These are phyloP conservation scores for Moxostoma hubbsi DNA, from an alignment of 2,797 vertebrate species.

Conservation along the genomic window DNA sequence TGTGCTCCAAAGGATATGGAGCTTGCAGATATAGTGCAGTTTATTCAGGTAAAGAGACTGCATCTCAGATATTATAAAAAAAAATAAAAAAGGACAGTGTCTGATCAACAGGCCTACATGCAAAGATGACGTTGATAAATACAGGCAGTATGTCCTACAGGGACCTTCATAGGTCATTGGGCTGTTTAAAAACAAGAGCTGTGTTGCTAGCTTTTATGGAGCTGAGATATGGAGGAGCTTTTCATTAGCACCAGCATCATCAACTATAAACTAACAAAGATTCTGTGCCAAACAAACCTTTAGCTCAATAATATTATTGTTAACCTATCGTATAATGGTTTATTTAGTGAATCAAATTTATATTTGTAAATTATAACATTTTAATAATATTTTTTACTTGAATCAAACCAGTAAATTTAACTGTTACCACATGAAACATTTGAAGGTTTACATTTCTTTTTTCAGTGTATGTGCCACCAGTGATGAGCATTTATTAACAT, in stretches of 20 bases:
- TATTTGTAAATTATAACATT: too few relatives aligned
- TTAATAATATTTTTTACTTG: too few relatives aligned
- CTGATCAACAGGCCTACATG: neutral
- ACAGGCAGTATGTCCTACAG: constrained; percentile 10
- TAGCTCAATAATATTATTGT: too few relatives aligned
- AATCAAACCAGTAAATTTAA: too few relatives aligned
- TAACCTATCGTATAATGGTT: too few relatives aligned
- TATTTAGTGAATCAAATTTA: too few relatives aligned
- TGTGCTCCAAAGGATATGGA: constrained; percentile 26
- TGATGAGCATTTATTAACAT: constrained; percentile 4
- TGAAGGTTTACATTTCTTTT: too few relatives aligned
- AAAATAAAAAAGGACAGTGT: neutral
- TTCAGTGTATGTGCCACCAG: too few relatives aligned
- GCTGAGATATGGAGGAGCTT: neutral
- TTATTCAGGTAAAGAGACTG: neutral
- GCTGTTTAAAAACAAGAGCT: constrained; percentile 38
- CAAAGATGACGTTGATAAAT: constrained; percentile 17
- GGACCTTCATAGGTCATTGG: neutral
- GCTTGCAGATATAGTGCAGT: neutral
- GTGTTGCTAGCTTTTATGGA: constrained; percentile 35
- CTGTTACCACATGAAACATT: too few relatives aligned
- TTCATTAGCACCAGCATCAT: constrained; percentile 31
- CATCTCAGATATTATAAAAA: neutral
- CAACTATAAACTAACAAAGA: constrained; percentile 33
- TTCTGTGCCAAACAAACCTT: too few relatives aligned